Conservation (phyloP, 2,888 invertebrate species). For the Diarsia brunnea region DNA sequence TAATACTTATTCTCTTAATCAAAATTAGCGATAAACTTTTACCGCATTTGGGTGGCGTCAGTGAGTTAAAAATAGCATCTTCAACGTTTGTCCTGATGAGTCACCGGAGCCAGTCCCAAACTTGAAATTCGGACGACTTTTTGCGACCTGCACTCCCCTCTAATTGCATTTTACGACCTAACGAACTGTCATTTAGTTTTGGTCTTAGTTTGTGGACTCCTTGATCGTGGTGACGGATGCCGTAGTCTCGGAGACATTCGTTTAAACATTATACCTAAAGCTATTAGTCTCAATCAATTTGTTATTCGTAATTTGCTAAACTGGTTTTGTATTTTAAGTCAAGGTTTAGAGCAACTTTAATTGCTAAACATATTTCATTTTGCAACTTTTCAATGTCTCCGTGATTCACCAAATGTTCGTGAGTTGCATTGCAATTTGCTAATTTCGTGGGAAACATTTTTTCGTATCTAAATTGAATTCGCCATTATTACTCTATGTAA, state of each 20-base stretch:
- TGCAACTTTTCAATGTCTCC: slow-evolving; percentile 34
- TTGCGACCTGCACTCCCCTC: slow-evolving; percentile 32
- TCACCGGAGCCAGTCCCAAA: slow-evolving; percentile 55
- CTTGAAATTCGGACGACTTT: slow-evolving; percentile 54
- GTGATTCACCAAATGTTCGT: slow-evolving; percentile 22
- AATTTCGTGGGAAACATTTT: slow-evolving; percentile 46
- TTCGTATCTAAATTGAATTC: not conserved
- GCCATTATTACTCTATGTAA: slow-evolving; percentile 13
- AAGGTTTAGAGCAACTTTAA: slow-evolving; percentile 48
- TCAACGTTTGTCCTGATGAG: slow-evolving; percentile 58
- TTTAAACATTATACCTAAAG: slow-evolving; percentile 15
- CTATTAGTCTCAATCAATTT: slow-evolving; percentile 38
- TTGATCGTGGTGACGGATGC: slow-evolving; percentile 5
- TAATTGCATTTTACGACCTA: slow-evolving; percentile 19
- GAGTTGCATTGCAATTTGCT: slow-evolving; percentile 15
- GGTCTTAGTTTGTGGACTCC: not conserved
- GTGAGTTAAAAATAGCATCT: slow-evolving; percentile 62
- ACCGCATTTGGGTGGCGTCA: slow-evolving; percentile 52
- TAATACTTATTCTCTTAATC: slow-evolving; percentile 2
- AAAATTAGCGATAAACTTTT: slow-evolving; percentile 28
- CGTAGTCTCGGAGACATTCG: slow-evolving; percentile 10
- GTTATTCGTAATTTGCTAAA: slow-evolving; percentile 26
- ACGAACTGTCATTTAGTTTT: slow-evolving; percentile 24
- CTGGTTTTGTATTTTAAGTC: slow-evolving; percentile 50
- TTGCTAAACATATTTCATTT: slow-evolving; percentile 30